These are phyloP conservation scores for Acomys russatus DNA, from an alignment of 2,797 vertebrate species.

Conservation along the genomic window DNA sequence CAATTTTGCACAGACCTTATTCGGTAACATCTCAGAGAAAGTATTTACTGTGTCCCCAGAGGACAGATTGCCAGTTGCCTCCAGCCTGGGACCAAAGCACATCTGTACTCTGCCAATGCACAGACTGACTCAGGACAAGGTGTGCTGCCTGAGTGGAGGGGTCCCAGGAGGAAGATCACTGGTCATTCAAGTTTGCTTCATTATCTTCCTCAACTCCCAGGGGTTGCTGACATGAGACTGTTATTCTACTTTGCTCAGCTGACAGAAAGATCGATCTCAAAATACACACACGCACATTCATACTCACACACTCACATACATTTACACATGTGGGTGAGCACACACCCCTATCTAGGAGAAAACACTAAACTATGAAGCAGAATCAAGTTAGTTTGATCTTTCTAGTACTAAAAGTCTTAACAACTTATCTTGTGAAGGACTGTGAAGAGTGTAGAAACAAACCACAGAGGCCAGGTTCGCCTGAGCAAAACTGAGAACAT, in stretches of 20 bases:
- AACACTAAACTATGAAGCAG: not conserved
- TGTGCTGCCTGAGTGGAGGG: not conserved
- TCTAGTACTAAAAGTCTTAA: slow-evolving; percentile 45
- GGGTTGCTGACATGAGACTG: not conserved
- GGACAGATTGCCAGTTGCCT: not conserved
- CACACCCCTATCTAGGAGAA: not conserved
- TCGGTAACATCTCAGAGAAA: not conserved
- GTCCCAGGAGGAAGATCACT: not conserved
- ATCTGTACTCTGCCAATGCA: slow-evolving; percentile 8
- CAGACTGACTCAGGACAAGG: slow-evolving; percentile 37
- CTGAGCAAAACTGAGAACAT: not conserved
- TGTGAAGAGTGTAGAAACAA: not conserved
- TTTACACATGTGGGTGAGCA: not conserved
- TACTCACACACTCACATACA: not conserved
- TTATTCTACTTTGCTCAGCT: not conserved
- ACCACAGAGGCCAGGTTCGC: not conserved
- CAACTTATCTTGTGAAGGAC: not conserved
- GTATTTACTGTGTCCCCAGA: not conserved
- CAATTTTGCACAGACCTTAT: not conserved
- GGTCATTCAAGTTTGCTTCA: not conserved
- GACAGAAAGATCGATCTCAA: not conserved
- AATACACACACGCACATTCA: not conserved
- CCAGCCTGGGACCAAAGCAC: not conserved
- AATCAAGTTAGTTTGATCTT: not conserved
- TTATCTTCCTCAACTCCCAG: slow-evolving; percentile 16